Percentiles rank a stretch among this genome's conserved stretches.
These are phyloP conservation scores for Chrysogorgia sp. DNA, from an alignment of 92 coral and sea anemone species.

Conservation along the genomic window DNA sequence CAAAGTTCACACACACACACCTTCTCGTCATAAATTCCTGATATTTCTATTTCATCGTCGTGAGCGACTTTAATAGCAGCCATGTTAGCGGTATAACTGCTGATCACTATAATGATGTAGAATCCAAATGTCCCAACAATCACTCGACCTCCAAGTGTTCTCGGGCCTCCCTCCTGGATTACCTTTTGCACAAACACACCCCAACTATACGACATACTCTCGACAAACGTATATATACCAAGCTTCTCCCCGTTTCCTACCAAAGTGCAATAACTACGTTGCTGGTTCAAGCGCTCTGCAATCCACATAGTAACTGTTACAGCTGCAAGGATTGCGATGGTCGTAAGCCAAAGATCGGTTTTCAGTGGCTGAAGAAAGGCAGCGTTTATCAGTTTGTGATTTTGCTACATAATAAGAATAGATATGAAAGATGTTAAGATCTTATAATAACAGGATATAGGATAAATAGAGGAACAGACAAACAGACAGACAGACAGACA, in stretches of 20 bases:
- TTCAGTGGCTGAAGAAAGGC: conserved; percentile 82
- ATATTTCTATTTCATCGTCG: conserved; percentile 66
- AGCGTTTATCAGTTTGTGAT: conserved; percentile 64
- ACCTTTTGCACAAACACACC: conserved; percentile 91
- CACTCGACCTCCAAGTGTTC: conserved; percentile 76
- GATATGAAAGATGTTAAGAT: too few species aligned
- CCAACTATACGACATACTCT: conserved; percentile 80
- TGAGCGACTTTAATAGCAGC: conserved; percentile 81
- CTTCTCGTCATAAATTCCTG: conserved; percentile 81
- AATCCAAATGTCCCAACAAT: conserved; percentile 79
- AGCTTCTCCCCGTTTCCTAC: conserved; percentile 20
- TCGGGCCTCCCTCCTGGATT: conserved; percentile 75
- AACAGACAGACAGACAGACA: too few species aligned
- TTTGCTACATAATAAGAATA: conserved; percentile 47
- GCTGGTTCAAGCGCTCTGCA: conserved; percentile 61
- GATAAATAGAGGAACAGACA: too few species aligned
- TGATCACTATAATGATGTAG: conserved; percentile 75
- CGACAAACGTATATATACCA: conserved; percentile 69
- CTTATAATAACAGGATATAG: too few species aligned
- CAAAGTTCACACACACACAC: conserved; percentile 18
- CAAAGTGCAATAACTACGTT: conserved; percentile 5
- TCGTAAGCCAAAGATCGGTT: conserved; percentile 66
- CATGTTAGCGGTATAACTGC: conserved; percentile 91
- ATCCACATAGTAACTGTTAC: conserved; percentile 66
- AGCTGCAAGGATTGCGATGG: conserved; percentile 65